Conservation (phyloP, 2,888 invertebrate genomes). For the Hyles lineata region DNA sequence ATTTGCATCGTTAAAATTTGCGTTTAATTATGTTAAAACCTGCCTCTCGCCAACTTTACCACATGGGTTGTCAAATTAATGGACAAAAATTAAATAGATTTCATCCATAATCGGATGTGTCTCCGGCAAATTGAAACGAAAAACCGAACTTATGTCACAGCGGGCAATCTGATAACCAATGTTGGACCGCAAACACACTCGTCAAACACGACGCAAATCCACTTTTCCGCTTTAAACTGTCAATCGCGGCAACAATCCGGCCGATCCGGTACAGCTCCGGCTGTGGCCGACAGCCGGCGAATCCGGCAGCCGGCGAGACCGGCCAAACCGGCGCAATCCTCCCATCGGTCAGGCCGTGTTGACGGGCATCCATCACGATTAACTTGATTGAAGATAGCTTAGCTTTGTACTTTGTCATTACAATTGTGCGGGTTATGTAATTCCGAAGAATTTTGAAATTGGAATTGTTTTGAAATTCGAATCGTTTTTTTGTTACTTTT, state of each 20-base stretch:
- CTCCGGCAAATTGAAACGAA: neutral
- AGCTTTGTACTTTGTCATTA: constrained; percentile 17
- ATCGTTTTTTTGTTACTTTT: no score
- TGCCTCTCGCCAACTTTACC: no score
- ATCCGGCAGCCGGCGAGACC: constrained; percentile 31
- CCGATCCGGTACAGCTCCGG: constrained; percentile 33
- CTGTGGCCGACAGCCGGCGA: constrained; percentile 7
- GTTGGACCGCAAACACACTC: constrained; percentile 9
- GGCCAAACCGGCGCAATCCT: constrained; percentile 28
- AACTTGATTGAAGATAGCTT: constrained; percentile 40
- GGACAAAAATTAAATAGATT: neutral
- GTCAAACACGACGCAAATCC: constrained; percentile 20
- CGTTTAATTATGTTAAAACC: no score
- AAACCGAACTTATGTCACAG: neutral
- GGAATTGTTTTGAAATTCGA: neutral
- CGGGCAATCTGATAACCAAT: neutral
- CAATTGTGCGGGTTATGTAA: neutral
- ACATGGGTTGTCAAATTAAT: no score
- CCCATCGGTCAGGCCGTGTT: constrained; percentile 23
- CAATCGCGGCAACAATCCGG: constrained; percentile 21
- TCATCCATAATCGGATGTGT: neutral
- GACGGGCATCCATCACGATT: constrained; percentile 51
- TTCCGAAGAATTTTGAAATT: neutral
- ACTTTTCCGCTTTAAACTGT: constrained; percentile 25
- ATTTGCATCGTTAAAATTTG: no score